These are phyloP conservation scores for Clitarchus hookeri DNA, from an alignment of 2,888 invertebrate genomes.

Conservation along the genomic window DNA sequence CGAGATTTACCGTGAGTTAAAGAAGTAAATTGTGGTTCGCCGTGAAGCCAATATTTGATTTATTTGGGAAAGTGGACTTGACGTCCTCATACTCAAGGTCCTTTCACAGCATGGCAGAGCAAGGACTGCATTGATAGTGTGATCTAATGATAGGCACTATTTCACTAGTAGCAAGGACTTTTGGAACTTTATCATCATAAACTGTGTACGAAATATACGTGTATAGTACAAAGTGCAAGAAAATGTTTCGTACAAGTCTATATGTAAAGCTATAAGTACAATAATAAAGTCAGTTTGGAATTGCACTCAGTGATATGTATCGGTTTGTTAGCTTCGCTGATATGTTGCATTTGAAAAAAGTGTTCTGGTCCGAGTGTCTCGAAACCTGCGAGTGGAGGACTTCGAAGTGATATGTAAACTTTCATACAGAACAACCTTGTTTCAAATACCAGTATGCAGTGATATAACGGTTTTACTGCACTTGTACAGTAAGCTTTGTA, in stretches of 20 bases:
- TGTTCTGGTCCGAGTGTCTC: neutral
- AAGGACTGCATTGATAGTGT: neutral
- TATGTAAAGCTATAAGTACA: slow-evolving; percentile 1
- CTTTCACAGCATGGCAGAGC: neutral
- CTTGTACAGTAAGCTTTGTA: neutral
- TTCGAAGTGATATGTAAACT: neutral
- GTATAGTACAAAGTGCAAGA: slow-evolving; percentile 2
- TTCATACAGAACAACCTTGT: neutral
- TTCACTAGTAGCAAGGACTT: neutral
- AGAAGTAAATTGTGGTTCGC: neutral
- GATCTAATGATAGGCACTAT: neutral
- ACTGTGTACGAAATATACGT: neutral
- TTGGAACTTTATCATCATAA: neutral
- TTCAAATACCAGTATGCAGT: slow-evolving; percentile 8
- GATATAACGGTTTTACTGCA: neutral
- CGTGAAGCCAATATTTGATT: neutral
- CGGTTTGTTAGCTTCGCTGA: neutral
- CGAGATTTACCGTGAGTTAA: neutral
- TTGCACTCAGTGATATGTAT: slow-evolving; percentile 5
- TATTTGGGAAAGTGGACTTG: neutral
- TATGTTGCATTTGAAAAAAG: neutral
- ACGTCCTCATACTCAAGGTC: neutral
- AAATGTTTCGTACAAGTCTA: neutral
- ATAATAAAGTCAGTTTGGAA: neutral
- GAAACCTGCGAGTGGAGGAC: too few relatives aligned